Evolutionary conservation across 2,888 invertebrate genomes (phyloP), one percentile per base, ranked within the genome.

Genomic region (Nineta flava): DNA sequence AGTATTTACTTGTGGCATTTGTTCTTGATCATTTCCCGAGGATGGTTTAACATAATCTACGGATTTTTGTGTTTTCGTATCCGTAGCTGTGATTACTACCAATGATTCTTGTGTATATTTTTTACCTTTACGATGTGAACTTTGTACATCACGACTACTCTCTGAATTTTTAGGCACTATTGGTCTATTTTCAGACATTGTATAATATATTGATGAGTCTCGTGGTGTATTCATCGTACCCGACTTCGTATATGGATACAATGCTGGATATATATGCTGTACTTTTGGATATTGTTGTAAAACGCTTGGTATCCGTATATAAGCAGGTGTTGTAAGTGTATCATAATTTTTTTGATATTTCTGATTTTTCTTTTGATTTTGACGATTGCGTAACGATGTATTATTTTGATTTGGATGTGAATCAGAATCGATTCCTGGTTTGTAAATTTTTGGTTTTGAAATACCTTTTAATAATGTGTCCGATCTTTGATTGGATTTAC

Each of bases 241-340:
- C 51, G 59, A 56, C 49, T 60, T 61, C 34, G 63, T 62, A 53
- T 69, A 69, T 3, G 76, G 75, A 56, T 75, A 74, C 59, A 76
- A 68, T 53, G 82, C 79, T 3, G 86, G 87, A 64, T 83, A 86
- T 56, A 86, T 82, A 58, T 82, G 77, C 63, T 83, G 82, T 55
- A 83, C 81, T 70, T 83, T 83, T 56, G 79, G 77, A 63, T 83
- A 83, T 58, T 79, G 77, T 63, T 81, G 80, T 66, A 83, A 83
- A 50, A 82, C 71, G 57, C 75, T 77, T 16, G 81, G 81, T 65
- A 83, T 79, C 26, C 49, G 43, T n/a, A 48, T 52, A 35, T 50
- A 51, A 41, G 53, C 51, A 13, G 52, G 50, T 7, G 51, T 51
- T 5, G 50, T 51, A 9, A 48, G 21, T 15, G 35, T 9, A 16